A percentile compares a stretch with the other conserved stretches of the same genome.
phyloP scores from a whole-genome alignment of 1,140 invertebrate genomes.

The Yoshiicerus persimilis region DNA sequence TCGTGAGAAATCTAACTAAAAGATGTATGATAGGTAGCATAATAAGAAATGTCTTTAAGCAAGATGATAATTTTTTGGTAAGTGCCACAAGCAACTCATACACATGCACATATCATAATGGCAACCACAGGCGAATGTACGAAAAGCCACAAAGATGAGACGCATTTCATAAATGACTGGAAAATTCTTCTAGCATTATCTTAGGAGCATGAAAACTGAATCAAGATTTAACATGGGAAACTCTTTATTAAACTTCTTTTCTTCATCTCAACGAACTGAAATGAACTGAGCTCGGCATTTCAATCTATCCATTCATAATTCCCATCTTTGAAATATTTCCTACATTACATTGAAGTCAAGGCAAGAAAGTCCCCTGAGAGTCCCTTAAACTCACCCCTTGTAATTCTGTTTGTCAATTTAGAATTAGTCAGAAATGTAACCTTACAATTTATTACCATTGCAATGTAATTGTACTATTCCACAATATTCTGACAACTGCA shows the following conservation, averaged over 20 bases:
- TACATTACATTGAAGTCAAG: background rate
- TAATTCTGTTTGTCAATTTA: too few species aligned
- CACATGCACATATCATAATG: constrained; percentile 24
- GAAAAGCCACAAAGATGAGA: constrained; percentile 43
- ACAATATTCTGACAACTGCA: background rate
- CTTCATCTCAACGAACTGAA: background rate
- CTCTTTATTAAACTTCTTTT: constrained; percentile 18
- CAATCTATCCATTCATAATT: background rate
- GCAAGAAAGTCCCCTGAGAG: too few species aligned
- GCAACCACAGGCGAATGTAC: constrained; percentile 42
- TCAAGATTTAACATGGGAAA: constrained; percentile 45
- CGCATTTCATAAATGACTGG: constrained; percentile 46
- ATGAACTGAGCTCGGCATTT: background rate
- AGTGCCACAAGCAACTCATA: constrained; percentile 3
- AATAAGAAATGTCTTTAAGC: constrained; percentile 10
- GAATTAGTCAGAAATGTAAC: too few species aligned
- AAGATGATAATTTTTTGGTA: constrained; percentile 7
- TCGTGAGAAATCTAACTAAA: background rate
- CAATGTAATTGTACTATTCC: too few species aligned
- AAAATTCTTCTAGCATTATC: constrained; percentile 39
- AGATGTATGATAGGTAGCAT: background rate
- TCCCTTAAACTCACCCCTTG: too few species aligned
- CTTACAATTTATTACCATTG: too few species aligned
- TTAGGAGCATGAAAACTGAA: constrained; percentile 45
- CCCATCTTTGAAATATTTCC: background rate